Base-by-base conservation (phyloP, 2,113 vertebrate species). In the Cacatua alba region DNA sequence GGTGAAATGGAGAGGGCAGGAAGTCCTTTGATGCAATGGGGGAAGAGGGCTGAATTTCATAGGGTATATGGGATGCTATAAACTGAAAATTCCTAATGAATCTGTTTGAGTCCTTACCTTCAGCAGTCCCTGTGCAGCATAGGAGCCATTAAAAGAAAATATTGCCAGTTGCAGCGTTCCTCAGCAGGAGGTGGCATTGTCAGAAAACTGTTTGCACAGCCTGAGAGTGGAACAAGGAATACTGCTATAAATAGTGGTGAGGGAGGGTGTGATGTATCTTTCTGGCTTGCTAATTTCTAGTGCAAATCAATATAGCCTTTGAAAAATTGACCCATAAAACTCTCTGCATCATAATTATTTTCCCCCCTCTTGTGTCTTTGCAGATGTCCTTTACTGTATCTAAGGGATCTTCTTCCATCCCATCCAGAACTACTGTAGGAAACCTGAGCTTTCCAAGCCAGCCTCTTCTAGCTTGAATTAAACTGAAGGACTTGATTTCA, bases 231-330 rank as follows among this genome's bases (percentile, higher is more conserved):
- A 74, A 10, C 49, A 48, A 65, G 93, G 65, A 44, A 52, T 44
- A 17, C 68, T 78, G 74, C 81, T 82, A 71, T 91, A 92, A 95
- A 95, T 94, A 88, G 79, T 48, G 33, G 64, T 91, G 79, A 41
- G 74, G 82, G 89, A 85, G 70, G 44, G 48, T 53, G 4, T 64
- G 69, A 53, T 86, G 39, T 26, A 72, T 76, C 86, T 72, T 67
- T 52, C 65, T 60, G 39, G 26, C 65, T 88, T 94, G 81, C 65
- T 93, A 64, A 93, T 96, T 94, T 89, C 86, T 63, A 37, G 39
- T 84, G 86, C 74, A 82, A 91, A 93, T 94, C 92, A 82, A 94
- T 91, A 72, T 4, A 88, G 31, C 88, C 88, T 86, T 86, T 52
- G 88, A 92, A 92, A 88, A 92, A 78, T 33, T 51, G 80, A 93